A percentile compares a stretch with the other conserved stretches of the same genome.
phyloP scores from a whole-genome alignment of 1,140 invertebrate genomes.

The Hesperophylax magnus region DNA sequence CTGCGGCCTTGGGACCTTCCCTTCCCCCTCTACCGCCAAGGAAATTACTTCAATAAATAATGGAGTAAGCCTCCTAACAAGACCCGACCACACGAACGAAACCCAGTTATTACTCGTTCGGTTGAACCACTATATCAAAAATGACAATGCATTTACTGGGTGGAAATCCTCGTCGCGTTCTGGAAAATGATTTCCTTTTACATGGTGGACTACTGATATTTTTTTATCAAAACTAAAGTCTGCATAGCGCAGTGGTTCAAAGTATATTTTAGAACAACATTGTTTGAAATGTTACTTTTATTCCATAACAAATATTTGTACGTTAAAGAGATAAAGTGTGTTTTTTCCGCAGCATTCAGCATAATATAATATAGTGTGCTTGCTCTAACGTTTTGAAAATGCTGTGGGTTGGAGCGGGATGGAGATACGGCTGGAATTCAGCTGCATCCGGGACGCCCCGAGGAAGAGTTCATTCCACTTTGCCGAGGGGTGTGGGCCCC shows the following conservation, averaged over 20 bases:
- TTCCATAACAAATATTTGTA: too few relatives aligned
- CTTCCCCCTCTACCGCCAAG: neutral
- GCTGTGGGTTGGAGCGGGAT: neutral
- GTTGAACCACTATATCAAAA: too few relatives aligned
- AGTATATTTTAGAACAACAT: too few relatives aligned
- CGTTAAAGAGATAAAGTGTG: neutral
- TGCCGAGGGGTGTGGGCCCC: constrained; percentile 26
- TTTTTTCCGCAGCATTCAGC: neutral
- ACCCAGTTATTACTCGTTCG: too few relatives aligned
- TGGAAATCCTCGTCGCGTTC: too few relatives aligned
- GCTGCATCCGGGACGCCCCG: constrained; percentile 34
- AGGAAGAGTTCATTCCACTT: constrained; percentile 41
- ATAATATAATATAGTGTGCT: neutral
- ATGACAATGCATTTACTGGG: too few relatives aligned
- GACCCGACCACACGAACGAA: too few relatives aligned
- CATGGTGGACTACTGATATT: too few relatives aligned
- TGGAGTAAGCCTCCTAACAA: neutral
- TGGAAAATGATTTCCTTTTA: too few relatives aligned
- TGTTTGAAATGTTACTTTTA: too few relatives aligned
- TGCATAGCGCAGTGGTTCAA: too few relatives aligned
- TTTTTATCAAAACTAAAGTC: too few relatives aligned
- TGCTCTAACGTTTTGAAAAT: constrained; percentile 2
- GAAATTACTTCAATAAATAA: constrained; percentile 46
- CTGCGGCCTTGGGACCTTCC: constrained; percentile 21
- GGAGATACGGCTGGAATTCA: constrained; percentile 9